Percentiles rank a stretch among this genome's conserved stretches.
phyloP scores from a whole-genome alignment of 2,888 invertebrate species.

The Diadegma fenestrale region DNA sequence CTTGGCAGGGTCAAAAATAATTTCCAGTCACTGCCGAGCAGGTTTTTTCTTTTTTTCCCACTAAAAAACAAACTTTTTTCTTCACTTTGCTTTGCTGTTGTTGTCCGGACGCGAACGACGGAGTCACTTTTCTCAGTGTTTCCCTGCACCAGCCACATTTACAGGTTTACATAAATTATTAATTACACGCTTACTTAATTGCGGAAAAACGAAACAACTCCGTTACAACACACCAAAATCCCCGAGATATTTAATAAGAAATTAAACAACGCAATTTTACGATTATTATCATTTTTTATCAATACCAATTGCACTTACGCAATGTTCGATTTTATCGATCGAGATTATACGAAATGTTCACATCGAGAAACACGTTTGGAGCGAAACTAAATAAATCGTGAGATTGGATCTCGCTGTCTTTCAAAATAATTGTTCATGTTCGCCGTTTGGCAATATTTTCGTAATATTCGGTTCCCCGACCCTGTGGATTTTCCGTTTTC shows the following conservation, averaged over 20 bases:
- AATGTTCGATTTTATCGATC: constrained; percentile 10
- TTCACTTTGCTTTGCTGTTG: neutral
- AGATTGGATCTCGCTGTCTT: neutral
- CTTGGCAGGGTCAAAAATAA: constrained; percentile 51
- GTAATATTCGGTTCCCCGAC: neutral
- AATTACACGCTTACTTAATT: constrained; percentile 39
- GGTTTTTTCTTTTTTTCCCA: neutral
- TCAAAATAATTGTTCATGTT: neutral
- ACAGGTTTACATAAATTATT: constrained; percentile 60
- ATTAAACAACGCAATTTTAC: neutral
- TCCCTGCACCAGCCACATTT: constrained; percentile 71
- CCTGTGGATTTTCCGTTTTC: neutral
- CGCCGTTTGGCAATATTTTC: neutral
- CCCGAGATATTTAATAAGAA: neutral
- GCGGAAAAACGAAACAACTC: constrained; percentile 23
- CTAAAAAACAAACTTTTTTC: neutral
- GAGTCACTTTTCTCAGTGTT: constrained; percentile 58
- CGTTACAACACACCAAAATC: constrained; percentile 15
- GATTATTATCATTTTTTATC: neutral
- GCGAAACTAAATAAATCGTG: neutral
- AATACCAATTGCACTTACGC: neutral
- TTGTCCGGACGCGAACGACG: constrained; percentile 39
- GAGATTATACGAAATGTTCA: neutral
- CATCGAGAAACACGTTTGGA: neutral
- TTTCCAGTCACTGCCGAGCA: constrained; percentile 72